Percentiles rank a stretch among this genome's conserved stretches.
phyloP scores from a whole-genome alignment of 2,113 vertebrate genomes.

The Barbus barbus region DNA sequence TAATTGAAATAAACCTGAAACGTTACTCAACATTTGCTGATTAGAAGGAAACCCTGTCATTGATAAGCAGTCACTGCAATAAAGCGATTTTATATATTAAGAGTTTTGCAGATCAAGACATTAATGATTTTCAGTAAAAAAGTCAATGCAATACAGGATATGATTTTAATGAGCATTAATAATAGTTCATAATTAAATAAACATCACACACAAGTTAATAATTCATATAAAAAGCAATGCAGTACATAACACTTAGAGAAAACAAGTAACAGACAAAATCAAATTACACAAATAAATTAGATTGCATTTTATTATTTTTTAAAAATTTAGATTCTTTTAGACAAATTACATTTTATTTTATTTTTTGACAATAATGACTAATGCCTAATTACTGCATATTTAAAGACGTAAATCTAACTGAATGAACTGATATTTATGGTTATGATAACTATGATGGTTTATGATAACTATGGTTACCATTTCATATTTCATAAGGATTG shows the following conservation, averaged over 20 bases:
- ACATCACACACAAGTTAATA: neutral
- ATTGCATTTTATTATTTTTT: too few species aligned
- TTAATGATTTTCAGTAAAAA: neutral
- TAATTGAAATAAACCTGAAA: too few species aligned
- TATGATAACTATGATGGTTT: too few species aligned
- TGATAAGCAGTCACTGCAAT: neutral
- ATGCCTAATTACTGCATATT: neutral
- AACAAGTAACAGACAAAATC: neutral
- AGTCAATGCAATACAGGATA: neutral
- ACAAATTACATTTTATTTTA: neutral
- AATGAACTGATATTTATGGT: too few species aligned
- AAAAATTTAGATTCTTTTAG: neutral
- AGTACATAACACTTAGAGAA: neutral
- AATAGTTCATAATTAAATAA: neutral
- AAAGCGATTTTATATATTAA: neutral
- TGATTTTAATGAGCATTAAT: neutral
- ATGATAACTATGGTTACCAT: too few species aligned
- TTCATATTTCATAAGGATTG: neutral
- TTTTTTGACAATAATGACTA: neutral
- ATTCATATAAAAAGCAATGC: neutral
- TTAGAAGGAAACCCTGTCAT: neutral
- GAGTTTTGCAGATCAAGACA: neutral
- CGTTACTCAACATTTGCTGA: neutral
- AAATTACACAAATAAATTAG: too few species aligned
- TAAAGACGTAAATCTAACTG: neutral